A percentile compares a stretch with the other conserved stretches of the same genome.
Evolutionary conservation across 2,797 vertebrate species (phyloP).

Genomic region (Intellagama lesueurii): DNA sequence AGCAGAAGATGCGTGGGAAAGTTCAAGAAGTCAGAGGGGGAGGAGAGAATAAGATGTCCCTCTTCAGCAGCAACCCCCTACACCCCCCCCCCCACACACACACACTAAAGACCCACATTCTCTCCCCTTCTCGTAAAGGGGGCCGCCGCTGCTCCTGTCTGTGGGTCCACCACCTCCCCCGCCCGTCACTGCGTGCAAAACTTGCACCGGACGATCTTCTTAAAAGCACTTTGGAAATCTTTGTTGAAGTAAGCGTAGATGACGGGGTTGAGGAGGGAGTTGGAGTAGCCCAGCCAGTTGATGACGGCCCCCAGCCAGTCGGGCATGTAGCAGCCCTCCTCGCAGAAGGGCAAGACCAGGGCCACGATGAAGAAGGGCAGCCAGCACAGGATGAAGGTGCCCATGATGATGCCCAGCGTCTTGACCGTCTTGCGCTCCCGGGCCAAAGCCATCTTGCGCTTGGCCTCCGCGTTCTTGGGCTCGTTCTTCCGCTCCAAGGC

Average conservation of each 20-base stretch:
- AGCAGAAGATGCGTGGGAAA: neutral
- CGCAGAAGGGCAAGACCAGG: constrained; percentile 93
- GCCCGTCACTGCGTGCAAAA: constrained; percentile 83
- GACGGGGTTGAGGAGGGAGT: constrained; percentile 96
- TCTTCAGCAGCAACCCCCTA: no score
- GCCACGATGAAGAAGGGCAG: constrained; percentile 98
- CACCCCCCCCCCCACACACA: rapidly evolving
- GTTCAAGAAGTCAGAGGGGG: neutral
- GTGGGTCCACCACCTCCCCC: no score
- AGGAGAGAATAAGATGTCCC: neutral
- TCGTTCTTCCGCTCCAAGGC: constrained; percentile 86
- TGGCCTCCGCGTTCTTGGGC: constrained; percentile 84
- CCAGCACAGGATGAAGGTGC: constrained; percentile 98
- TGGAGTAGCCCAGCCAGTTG: constrained; percentile 98
- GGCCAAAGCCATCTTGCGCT: constrained; percentile 91
- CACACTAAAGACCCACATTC: no score
- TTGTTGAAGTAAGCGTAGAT: constrained; percentile 99
- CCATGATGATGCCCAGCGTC: constrained; percentile 98
- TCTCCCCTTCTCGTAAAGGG: neutral
- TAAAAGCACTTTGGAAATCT: constrained; percentile 98
- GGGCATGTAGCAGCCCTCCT: constrained; percentile 92
- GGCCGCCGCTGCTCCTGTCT: neutral
- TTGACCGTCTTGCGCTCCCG: constrained; percentile 96
- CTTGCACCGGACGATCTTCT: constrained; percentile 97
- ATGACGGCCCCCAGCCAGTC: constrained; percentile 90